Evolutionary conservation across 2,888 invertebrate genomes (phyloP), one percentile per base, ranked within the genome.

Genomic region (Molanna angustata): DNA sequence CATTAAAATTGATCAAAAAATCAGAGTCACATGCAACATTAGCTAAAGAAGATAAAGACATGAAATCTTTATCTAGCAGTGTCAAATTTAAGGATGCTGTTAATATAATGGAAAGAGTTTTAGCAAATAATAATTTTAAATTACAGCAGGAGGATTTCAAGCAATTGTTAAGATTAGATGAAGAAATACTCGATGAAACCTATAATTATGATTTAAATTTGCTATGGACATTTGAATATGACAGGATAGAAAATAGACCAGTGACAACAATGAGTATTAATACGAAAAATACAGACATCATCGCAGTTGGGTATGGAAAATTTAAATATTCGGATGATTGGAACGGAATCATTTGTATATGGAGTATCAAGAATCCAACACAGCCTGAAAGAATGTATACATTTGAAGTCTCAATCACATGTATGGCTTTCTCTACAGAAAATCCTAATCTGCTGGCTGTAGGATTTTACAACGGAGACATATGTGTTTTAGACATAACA

Each of bases 281-380:
- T 65, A 79, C 80, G 0, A 69, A 67, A n/a, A 86, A 88, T 62
- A 69, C 76, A 7, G 85, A 87, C 61, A 78, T 93, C 4, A 64
- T 92, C 32, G 90, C 89, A 0, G 86, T 86, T 0, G 86, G 81
- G 9, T 88, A 91, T 64, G 90, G 88, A 0, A 80, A 83, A 62
- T 84, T 80, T 60, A 77, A 74, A 22, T 83, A 80, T 63, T 72
- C 75, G 1, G 79, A 82, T 20, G 68, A 70, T 0, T 70, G 70
- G n/a, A 67, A 68, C 1, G 91, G 92, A 0, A 64, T 84, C 31
- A 77, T 91, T 1, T 80, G 85, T 61, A 68, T 90, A 52, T 92
- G 92, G 92, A 88, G 84, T 63, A 84, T 85, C 1, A 86, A 92
- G 69, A 91, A 90, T 67, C 90, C 90, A 0, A 79, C 80, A 11